These are phyloP conservation scores for Seriola rivoliana DNA, from an alignment of 2,113 vertebrate species.

Conservation along the genomic window DNA sequence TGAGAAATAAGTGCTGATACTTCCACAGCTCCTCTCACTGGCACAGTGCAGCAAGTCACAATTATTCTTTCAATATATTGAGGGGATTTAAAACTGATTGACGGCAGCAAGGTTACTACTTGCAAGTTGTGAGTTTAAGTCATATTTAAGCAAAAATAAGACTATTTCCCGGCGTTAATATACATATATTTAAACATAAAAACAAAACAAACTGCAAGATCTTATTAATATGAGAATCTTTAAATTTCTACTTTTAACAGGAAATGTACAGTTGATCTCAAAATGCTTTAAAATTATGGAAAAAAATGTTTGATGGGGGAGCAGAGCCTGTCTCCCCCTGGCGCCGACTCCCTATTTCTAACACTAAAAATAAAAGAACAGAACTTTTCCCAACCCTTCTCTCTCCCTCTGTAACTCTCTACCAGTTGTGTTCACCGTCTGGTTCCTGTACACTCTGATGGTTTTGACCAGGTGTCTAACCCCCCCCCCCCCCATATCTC, in stretches of 20 bases:
- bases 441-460: conserved; percentile 55
- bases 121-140: not conserved
- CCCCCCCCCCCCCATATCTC: conserved; percentile 24
- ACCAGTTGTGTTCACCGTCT: conserved; percentile 31
- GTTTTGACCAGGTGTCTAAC: conserved; percentile 63
- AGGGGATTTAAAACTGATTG: not conserved
- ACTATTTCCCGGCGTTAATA: not conserved
- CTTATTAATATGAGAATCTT: conserved; percentile 4
- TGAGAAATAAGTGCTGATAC: not conserved
- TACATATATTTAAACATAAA: not conserved
- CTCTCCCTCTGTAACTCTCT: conserved; percentile 1
- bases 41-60: not conserved
- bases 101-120: not conserved
- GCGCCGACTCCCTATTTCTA: conserved; percentile 21
- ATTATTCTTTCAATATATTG: not conserved
- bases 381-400: conserved; percentile 1
- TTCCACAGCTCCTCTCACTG: not conserved
- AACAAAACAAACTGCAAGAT: conserved; percentile 1
- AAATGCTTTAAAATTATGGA: conserved; percentile 23
- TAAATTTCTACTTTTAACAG: conserved; percentile 1
- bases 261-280: not conserved
- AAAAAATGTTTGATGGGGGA: not conserved
- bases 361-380: conserved; percentile 55
- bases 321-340: not conserved
- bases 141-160: conserved; percentile 12